Conservation (phyloP, 2,888 invertebrate species). For the Tiliacea aurago region DNA sequence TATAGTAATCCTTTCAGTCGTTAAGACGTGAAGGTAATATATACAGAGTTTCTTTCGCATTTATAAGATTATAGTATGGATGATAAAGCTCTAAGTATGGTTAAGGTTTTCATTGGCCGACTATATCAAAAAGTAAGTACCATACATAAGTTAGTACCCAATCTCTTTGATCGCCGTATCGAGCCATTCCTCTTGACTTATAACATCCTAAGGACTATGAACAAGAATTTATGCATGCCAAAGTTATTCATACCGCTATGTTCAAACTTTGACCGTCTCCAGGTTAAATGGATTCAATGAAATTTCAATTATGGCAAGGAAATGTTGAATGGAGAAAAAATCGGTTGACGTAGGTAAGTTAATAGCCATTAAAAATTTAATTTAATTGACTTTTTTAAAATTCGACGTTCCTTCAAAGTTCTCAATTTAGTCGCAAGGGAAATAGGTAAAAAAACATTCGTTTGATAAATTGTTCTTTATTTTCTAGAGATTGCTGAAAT, state of each 20-base stretch:
- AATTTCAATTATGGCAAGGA: constrained; percentile 55
- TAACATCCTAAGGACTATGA: constrained; percentile 47
- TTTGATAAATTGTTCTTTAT: constrained; percentile 35
- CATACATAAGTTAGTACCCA: constrained; percentile 29
- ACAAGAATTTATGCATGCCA: constrained; percentile 55
- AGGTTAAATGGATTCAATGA: constrained; percentile 56
- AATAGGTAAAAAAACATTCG: constrained; percentile 50
- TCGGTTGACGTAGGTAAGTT: constrained; percentile 37
- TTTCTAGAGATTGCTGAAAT: constrained; percentile 12
- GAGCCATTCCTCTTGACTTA: constrained; percentile 47
- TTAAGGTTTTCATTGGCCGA: not conserved
- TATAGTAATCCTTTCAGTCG: not conserved
- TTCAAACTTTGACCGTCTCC: constrained; percentile 53
- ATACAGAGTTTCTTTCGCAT: not conserved
- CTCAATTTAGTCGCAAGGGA: constrained; percentile 58
- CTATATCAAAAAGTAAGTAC: not conserved
- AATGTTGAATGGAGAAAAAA: constrained; percentile 47
- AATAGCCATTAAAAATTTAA: constrained; percentile 52
- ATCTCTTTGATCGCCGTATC: constrained; percentile 45
- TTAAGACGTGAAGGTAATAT: not conserved
- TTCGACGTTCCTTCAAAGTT: constrained; percentile 16
- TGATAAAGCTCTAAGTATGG: not conserved
- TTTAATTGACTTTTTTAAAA: constrained; percentile 64
- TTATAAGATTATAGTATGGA: not conserved
- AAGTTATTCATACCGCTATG: constrained; percentile 59